phyloP scores from a whole-genome alignment of 2,113 vertebrate species.

The Blennius ocellaris region DNA sequence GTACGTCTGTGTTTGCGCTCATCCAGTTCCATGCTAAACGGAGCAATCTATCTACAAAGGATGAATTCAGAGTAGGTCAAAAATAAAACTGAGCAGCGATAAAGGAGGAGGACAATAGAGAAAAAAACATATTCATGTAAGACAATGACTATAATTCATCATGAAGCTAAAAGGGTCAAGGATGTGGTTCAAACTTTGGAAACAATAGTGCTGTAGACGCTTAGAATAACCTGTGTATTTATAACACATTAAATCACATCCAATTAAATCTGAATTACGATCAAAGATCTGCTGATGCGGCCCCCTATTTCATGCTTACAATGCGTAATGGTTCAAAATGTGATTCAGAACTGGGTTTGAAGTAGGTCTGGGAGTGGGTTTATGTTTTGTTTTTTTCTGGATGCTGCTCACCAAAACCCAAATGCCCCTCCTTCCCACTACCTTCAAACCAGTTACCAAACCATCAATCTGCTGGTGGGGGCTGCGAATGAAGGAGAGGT shows the following conservation, averaged over 20 bases:
- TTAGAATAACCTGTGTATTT: background rate
- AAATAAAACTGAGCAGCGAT: background rate
- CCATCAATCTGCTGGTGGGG: conserved; percentile 29
- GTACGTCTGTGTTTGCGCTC: too few species aligned
- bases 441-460: conserved; percentile 25
- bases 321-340: background rate
- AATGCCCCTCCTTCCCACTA: conserved; percentile 1
- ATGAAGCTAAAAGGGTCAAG: background rate
- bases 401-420: conserved; percentile 2
- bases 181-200: background rate
- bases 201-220: background rate
- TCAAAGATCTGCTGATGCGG: background rate
- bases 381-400: conserved; percentile 5
- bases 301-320: background rate
- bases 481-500: conserved; percentile 74
- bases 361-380: background rate
- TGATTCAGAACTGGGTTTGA: background rate
- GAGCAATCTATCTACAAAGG: too few species aligned
- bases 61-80: too few species aligned
- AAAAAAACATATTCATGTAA: background rate
- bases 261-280: background rate
- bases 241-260: background rate
- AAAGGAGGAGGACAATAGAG: background rate
- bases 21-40: too few species aligned
- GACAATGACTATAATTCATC: background rate